Evolutionary conservation across 1,140 invertebrate genomes (phyloP).

Genomic region (Hesperophylax magnus): DNA sequence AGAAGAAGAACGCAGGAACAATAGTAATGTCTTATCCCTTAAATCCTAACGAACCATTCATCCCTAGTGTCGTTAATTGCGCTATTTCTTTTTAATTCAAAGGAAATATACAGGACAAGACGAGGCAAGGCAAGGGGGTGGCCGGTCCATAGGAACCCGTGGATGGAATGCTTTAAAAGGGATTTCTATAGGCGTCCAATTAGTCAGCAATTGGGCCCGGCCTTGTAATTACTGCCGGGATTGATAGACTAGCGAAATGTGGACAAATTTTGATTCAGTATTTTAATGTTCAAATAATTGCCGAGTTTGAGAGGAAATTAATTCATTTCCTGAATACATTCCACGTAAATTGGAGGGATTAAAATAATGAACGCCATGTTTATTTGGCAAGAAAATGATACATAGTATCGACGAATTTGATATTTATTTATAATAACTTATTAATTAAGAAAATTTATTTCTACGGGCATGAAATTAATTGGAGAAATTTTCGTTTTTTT

Average conservation of each 20-base stretch:
- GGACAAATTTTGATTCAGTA: not conserved
- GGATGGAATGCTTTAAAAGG: constrained; percentile 29
- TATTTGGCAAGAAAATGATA: no score
- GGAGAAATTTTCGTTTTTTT: no score
- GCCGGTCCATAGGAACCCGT: constrained; percentile 2
- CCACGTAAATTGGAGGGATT: no score
- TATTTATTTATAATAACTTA: no score
- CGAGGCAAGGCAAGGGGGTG: not conserved
- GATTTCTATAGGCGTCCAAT: constrained; percentile 30
- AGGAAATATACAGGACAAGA: constrained; percentile 36
- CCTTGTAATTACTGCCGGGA: constrained; percentile 32
- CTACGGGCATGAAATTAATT: no score
- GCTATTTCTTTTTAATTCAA: constrained; percentile 44
- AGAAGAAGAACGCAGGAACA: not conserved
- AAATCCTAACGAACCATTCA: constrained; percentile 42
- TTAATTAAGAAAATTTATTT: no score
- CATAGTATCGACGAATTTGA: no score
- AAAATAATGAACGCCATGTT: no score
- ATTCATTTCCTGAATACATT: no score
- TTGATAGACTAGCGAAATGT: constrained; percentile 14
- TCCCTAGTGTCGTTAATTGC: constrained; percentile 35
- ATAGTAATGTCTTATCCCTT: constrained; percentile 13
- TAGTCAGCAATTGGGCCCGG: constrained; percentile 25
- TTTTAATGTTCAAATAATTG: not conserved
- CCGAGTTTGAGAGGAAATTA: not conserved